phyloP scores from a whole-genome alignment of 2,888 invertebrate species.

The Caenorhabditis sinica region DNA sequence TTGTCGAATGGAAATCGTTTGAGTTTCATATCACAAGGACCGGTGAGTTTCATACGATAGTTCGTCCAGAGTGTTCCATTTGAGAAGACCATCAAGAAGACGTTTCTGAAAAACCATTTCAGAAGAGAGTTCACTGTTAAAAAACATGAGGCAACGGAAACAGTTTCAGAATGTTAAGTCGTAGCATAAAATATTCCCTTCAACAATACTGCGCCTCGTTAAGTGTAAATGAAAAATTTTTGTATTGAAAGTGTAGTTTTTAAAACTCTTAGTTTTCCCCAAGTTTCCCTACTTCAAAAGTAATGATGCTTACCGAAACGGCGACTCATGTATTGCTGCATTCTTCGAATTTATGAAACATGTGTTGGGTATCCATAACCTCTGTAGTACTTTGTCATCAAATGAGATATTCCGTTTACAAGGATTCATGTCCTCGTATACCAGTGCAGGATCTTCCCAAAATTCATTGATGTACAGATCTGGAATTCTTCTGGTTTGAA shows the following conservation, averaged over 20 bases:
- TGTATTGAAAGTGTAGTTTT: too few relatives aligned
- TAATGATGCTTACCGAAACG: constrained; percentile 79
- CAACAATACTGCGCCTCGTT: too few relatives aligned
- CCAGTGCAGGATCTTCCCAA: constrained; percentile 83
- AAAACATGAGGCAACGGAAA: too few relatives aligned
- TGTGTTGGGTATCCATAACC: constrained; percentile 83
- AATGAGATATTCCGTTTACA: constrained; percentile 83
- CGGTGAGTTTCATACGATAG: constrained; percentile 83
- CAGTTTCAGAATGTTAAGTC: too few relatives aligned
- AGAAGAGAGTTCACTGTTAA: background rate
- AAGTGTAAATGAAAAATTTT: background rate
- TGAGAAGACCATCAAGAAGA: constrained; percentile 83
- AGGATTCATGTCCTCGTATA: constrained; percentile 83
- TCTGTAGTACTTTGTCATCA: constrained; percentile 82
- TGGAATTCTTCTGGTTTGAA: constrained; percentile 42
- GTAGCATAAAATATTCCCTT: too few relatives aligned
- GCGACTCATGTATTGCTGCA: constrained; percentile 83
- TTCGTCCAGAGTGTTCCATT: constrained; percentile 83
- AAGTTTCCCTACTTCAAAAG: too few relatives aligned
- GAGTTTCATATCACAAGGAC: constrained; percentile 84
- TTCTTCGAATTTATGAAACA: constrained; percentile 83
- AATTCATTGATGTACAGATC: constrained; percentile 84
- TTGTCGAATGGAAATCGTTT: constrained; percentile 81
- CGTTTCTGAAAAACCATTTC: constrained; percentile 77
- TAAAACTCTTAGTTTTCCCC: background rate